phyloP scores from a whole-genome alignment of 2,113 vertebrate genomes.

The Oostethus manadensis region DNA sequence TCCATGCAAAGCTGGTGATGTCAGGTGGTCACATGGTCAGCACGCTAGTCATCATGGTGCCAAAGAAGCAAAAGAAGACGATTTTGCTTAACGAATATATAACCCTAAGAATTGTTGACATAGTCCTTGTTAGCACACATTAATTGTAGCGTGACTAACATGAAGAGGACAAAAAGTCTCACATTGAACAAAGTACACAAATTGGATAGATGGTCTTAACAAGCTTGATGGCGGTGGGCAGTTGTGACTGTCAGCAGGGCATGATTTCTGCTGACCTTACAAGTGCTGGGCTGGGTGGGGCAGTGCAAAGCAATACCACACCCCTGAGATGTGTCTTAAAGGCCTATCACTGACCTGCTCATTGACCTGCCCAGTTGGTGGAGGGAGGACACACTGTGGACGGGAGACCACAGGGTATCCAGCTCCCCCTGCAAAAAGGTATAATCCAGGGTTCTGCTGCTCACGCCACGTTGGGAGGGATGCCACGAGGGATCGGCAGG shows the following conservation, averaged over 20 bases:
- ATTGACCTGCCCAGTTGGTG: constrained; percentile 78
- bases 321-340: constrained; percentile 35
- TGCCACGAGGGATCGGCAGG: constrained; percentile 42
- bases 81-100: not conserved
- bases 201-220: constrained; percentile 39
- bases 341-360: constrained; percentile 74
- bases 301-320: constrained; percentile 33
- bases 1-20: constrained; percentile 59
- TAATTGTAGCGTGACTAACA: constrained; percentile 2
- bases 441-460: constrained; percentile 74
- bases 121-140: constrained; percentile 35
- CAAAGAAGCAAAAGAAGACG: constrained; percentile 37
- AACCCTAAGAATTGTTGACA: not conserved
- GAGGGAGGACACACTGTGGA: constrained; percentile 74
- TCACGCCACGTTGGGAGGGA: constrained; percentile 43
- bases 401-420: constrained; percentile 76
- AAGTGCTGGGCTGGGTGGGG: constrained; percentile 17
- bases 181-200: constrained; percentile 14
- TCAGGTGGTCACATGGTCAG: constrained; percentile 19
- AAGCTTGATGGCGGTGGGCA: constrained; percentile 35
- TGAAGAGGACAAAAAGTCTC: constrained; percentile 16
- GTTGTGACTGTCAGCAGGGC: constrained; percentile 23
- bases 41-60: constrained; percentile 31
- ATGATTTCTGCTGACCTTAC: constrained; percentile 39
- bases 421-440: constrained; percentile 73